Percentiles rank a stretch among this genome's conserved stretches.
Conservation (phyloP, 2,113 vertebrate species). For the Syrrhaptes paradoxus region DNA sequence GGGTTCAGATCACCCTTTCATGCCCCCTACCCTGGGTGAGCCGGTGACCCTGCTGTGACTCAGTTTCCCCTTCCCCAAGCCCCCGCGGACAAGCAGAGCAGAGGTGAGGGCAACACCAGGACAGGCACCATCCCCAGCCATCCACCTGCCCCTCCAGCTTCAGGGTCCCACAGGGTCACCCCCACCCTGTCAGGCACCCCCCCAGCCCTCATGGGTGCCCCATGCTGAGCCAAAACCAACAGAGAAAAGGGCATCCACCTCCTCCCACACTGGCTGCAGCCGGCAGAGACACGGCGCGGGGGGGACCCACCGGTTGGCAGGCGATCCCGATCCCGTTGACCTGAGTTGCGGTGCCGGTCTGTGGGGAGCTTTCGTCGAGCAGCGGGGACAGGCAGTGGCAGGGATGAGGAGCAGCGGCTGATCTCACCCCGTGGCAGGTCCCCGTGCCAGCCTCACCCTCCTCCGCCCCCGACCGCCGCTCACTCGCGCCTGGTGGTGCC, state of each 20-base stretch:
- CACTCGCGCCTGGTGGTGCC: conserved; percentile 39
- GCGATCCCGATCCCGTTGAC: background rate
- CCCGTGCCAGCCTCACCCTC: conserved; percentile 48
- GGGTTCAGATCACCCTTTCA: background rate
- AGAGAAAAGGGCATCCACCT: background rate
- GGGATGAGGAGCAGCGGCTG: background rate
- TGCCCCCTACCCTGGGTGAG: background rate
- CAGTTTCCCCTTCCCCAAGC: background rate
- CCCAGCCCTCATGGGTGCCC: background rate
- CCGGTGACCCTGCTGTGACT: rapidly evolving
- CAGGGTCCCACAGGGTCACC: background rate
- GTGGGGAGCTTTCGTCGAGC: background rate
- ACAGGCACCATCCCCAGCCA: background rate
- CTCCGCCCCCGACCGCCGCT: background rate
- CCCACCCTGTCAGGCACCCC: background rate
- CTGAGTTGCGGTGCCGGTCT: background rate
- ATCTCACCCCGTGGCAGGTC: background rate
- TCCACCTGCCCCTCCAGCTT: background rate
- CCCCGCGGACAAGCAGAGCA: background rate
- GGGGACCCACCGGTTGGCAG: conserved; percentile 38
- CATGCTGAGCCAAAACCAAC: background rate
- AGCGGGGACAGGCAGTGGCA: background rate
- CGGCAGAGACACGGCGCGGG: rapidly evolving
- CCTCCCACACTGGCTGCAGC: background rate
- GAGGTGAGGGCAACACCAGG: background rate